Evolutionary conservation across 2,888 invertebrate genomes (phyloP), one percentile per base, ranked within the genome.

Genomic region (Ferrisia virgata): DNA sequence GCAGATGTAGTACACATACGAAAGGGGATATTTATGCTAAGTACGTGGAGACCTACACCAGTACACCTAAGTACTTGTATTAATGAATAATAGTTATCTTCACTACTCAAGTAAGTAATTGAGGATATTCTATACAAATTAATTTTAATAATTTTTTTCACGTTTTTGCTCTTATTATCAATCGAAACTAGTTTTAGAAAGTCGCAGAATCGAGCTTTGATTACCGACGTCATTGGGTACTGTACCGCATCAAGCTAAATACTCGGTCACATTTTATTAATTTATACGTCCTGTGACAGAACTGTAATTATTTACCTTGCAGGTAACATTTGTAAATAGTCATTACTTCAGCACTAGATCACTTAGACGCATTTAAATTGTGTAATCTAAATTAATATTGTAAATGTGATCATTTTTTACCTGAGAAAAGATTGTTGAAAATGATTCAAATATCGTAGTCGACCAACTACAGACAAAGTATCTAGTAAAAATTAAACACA

Each of bases 161-260:
- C 9, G 25, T 64, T 72, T 72, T 36, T 8, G 36, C 18, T 76
- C 28, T 76, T 76, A 76, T 53, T 53, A 53, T 53, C 36, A 76
- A 18, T 36, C 22, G 53, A 36, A 76, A 76, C 72, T 36, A 76
- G 72, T 76, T 76, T 76, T 76, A 76, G 72, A 76, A 76, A 76
- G 72, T 76, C n/a, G 64, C 4, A 18, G 72, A 9, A 69, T 69
- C 31, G 31, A 18, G 36, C 18, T 18, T 36, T 15, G 36, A 76
- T 33, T 76, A 76, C 72, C 72, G 72, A 31, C 72, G 33, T 28
- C 31, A 72, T n/a, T 58, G n/a, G 4, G 22, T 8, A 2, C 40
- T 40, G 13, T 11, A 9, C 6, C 53, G 18, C 13, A 40, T 8
- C 58, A 2, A 72, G n/a, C 33, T 72, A 47, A n/a, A n/a, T n/a